Evolutionary conservation across 2,888 invertebrate species (phyloP).

Genomic region (Heliconius charithonia): DNA sequence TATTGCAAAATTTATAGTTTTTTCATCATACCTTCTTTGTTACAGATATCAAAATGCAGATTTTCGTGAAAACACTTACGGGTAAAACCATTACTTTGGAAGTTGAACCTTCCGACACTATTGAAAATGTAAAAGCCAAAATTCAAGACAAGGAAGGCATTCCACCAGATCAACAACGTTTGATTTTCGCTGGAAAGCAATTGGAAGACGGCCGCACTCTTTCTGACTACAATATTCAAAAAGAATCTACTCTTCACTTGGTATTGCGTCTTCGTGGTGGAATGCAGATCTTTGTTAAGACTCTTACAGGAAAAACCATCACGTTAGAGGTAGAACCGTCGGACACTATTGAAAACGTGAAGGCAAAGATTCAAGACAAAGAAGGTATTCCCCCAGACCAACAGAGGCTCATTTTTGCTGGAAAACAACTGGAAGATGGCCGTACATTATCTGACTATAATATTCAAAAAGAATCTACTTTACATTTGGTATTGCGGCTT

Average conservation of each 20-base stretch:
- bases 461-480: conserved; percentile 72
- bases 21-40: conserved; percentile 33
- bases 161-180: conserved; percentile 56
- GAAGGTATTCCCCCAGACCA: background rate
- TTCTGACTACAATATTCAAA: conserved; percentile 55
- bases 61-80: conserved; percentile 57
- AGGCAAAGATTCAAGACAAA: conserved; percentile 49
- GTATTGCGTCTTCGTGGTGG: conserved; percentile 65
- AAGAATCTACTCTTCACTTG: conserved; percentile 54
- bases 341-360: conserved; percentile 56
- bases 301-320: conserved; percentile 61
- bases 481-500: conserved; percentile 68
- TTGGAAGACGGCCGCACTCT: conserved; percentile 55
- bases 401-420: conserved; percentile 66
- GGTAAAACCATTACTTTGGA: conserved; percentile 61
- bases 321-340: conserved; percentile 57
- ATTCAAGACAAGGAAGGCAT: conserved; percentile 54
- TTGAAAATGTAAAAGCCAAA: conserved; percentile 56
- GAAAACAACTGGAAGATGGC: conserved; percentile 69
- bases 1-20: conserved; percentile 28
- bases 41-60: conserved; percentile 51
- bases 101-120: conserved; percentile 55
- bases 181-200: conserved; percentile 56
- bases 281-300: conserved; percentile 54
- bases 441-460: conserved; percentile 72